Evolutionary conservation across 30 jellyfish, hydroid and myxozoan genomes (phyloP).

Genomic region (Aurelia sp.): DNA sequence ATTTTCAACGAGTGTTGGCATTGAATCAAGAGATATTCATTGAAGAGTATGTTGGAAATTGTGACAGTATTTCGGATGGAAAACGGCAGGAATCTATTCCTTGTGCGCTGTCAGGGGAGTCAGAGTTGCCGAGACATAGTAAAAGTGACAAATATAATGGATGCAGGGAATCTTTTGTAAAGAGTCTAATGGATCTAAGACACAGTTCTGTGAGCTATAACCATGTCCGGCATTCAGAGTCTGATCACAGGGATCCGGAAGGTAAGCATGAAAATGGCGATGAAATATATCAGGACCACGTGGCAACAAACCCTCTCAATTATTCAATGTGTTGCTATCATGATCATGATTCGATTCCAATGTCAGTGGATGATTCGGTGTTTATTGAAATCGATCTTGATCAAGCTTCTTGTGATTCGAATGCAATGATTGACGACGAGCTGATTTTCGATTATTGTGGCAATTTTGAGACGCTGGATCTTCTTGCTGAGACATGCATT

Average conservation of each 20-base stretch:
- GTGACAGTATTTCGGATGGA: not conserved
- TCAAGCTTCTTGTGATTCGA: not conserved
- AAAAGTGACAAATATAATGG: too few species aligned
- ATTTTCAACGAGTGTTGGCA: constrained; percentile 62
- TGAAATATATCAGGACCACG: too few species aligned
- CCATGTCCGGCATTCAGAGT: too few species aligned
- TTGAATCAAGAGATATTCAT: constrained; percentile 56
- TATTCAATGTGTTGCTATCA: too few species aligned
- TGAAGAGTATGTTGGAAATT: constrained; percentile 43
- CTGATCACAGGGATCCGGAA: too few species aligned
- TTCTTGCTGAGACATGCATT: constrained; percentile 49
- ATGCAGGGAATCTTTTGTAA: too few species aligned
- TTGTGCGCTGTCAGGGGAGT: too few species aligned
- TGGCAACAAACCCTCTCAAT: too few species aligned
- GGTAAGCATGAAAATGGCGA: too few species aligned
- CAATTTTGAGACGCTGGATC: constrained; percentile 20
- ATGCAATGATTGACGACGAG: not conserved
- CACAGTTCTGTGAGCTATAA: too few species aligned
- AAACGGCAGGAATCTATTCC: not conserved
- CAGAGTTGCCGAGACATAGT: too few species aligned
- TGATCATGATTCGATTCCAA: not conserved
- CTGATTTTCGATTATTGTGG: not conserved
- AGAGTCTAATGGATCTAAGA: too few species aligned
- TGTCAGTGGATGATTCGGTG: constrained; percentile 20
- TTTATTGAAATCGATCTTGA: constrained; percentile 63